Conservation (phyloP, 2,888 invertebrate genomes). For the Brachypalpus laphriformis region DNA sequence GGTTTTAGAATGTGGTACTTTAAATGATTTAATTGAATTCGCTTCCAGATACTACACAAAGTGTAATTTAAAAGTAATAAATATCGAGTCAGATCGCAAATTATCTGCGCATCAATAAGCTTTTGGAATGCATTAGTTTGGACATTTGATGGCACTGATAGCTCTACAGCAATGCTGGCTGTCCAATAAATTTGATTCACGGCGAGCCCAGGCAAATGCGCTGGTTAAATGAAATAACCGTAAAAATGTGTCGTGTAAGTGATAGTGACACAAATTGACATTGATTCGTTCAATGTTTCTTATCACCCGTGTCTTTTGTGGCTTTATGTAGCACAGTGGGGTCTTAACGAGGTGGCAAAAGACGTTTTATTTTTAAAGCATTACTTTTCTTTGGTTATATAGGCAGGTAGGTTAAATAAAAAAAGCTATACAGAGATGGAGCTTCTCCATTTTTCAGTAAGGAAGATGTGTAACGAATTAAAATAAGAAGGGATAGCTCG, state of each 20-base stretch:
- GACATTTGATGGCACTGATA: constrained; percentile 36
- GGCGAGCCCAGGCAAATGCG: neutral
- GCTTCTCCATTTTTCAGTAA: too few relatives aligned
- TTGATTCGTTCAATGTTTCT: neutral
- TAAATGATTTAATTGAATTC: constrained; percentile 24
- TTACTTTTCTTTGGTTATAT: too few relatives aligned
- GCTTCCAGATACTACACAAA: neutral
- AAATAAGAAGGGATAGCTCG: too few relatives aligned
- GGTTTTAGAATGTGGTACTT: constrained; percentile 3
- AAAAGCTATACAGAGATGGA: too few relatives aligned
- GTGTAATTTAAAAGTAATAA: constrained; percentile 41
- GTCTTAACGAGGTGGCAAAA: neutral
- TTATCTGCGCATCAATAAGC: constrained; percentile 24
- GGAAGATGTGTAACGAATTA: too few relatives aligned
- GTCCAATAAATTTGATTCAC: constrained; percentile 37
- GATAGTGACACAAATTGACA: neutral
- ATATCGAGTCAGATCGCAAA: constrained; percentile 17
- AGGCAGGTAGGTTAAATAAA: too few relatives aligned
- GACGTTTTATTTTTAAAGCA: too few relatives aligned
- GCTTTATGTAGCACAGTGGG: neutral
- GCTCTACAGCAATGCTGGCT: neutral
- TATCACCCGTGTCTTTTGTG: neutral
- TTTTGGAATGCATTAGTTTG: constrained; percentile 24
- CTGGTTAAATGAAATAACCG: neutral
- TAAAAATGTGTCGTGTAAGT: neutral